A percentile compares a stretch with the other conserved stretches of the same genome.
phyloP scores from a whole-genome alignment of 1,140 invertebrate genomes.

The Leptonema lineaticorne region DNA sequence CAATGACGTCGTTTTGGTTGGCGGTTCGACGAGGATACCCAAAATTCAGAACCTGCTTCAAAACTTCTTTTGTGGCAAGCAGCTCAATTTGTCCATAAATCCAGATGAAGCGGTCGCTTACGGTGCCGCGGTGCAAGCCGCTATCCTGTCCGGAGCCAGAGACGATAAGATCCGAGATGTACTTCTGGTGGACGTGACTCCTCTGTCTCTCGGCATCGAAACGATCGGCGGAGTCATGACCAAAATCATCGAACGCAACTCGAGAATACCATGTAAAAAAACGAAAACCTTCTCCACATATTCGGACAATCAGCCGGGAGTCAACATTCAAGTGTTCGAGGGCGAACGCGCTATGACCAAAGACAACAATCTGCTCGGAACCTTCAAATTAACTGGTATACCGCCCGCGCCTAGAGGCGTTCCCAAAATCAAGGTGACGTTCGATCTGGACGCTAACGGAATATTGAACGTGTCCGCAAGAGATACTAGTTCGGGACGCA shows the following conservation, averaged over 20 bases:
- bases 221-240: slow-evolving; percentile 69
- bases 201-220: slow-evolving; percentile 66
- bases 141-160: slow-evolving; percentile 61
- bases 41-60: slow-evolving; percentile 64
- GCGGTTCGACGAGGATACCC: slow-evolving; percentile 74
- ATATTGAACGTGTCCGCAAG: slow-evolving; percentile 64
- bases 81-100: slow-evolving; percentile 67
- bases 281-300: slow-evolving; percentile 66
- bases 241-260: slow-evolving; percentile 65
- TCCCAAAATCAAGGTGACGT: slow-evolving; percentile 66
- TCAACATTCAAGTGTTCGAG: slow-evolving; percentile 73
- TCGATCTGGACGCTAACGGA: no score
- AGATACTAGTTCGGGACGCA: slow-evolving; percentile 56
- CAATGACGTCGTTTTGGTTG: slow-evolving; percentile 77
- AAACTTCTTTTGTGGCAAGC: slow-evolving; percentile 65
- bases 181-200: slow-evolving; percentile 70
- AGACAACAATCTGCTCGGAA: slow-evolving; percentile 77
- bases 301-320: slow-evolving; percentile 70
- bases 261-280: slow-evolving; percentile 64
- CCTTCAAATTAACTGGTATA: slow-evolving; percentile 64
- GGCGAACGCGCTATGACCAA: slow-evolving; percentile 76
- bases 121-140: slow-evolving; percentile 66
- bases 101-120: slow-evolving; percentile 69
- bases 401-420: slow-evolving; percentile 58
- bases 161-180: slow-evolving; percentile 70